Evolutionary conservation across 1,140 invertebrate genomes (phyloP).

Genomic region (Megalonaias nervosa): DNA sequence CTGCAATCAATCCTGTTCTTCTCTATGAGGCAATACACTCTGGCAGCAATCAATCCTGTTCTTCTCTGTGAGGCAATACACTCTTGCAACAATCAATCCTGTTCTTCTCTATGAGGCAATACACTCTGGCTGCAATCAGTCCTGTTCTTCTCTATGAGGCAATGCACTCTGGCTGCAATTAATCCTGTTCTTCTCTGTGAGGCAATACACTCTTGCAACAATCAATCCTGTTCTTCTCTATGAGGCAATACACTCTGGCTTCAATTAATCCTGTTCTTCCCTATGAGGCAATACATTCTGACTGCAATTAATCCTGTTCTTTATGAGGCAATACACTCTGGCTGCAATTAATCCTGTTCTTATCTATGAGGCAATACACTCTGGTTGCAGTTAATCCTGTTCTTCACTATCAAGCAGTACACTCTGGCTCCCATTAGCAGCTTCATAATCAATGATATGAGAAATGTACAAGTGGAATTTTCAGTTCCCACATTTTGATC

Average conservation of each 20-base stretch:
- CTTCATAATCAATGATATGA: not conserved
- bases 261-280: not conserved
- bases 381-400: too few relatives aligned
- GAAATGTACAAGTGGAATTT: not conserved
- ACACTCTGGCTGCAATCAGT: too few relatives aligned
- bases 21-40: not conserved
- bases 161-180: too few relatives aligned
- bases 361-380: not conserved
- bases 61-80: not conserved
- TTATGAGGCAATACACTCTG: not conserved
- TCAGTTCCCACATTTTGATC: too few relatives aligned
- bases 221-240: not conserved
- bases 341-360: not conserved
- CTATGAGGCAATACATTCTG: not conserved
- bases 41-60: too few relatives aligned
- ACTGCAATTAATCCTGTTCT: not conserved
- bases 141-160: not conserved
- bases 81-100: too few relatives aligned
- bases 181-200: not conserved
- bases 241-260: not conserved
- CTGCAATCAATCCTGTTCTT: not conserved
- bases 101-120: not conserved
- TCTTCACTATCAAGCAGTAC: not conserved
- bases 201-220: not conserved
- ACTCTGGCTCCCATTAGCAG: not conserved